phyloP scores from a whole-genome alignment of 1,140 invertebrate species.

The Carcinoscorpius rotundicauda region DNA sequence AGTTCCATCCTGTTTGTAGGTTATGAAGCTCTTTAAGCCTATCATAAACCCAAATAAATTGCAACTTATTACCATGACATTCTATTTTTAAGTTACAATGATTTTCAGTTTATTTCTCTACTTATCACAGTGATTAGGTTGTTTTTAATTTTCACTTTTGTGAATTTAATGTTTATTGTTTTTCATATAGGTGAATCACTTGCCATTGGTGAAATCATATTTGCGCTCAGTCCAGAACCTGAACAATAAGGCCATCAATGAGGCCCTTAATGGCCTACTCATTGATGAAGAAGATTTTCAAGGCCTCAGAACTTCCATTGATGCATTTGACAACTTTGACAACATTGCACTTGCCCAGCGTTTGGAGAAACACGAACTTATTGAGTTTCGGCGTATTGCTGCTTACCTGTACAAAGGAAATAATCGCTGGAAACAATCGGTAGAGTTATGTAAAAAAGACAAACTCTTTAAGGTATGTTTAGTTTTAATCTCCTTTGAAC shows the following conservation, averaged over 20 bases:
- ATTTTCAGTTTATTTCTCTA: too few relatives aligned
- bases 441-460: conserved; percentile 98
- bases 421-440: conserved; percentile 98
- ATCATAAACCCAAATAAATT: too few relatives aligned
- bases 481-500: too few relatives aligned
- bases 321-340: conserved; percentile 99
- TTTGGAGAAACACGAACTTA: conserved; percentile 95
- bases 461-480: conserved; percentile 56
- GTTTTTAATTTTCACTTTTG: not conserved
- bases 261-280: conserved; percentile 90
- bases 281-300: conserved; percentile 95
- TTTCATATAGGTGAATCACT: conserved; percentile 46
- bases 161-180: conserved; percentile 40
- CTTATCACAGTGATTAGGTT: too few relatives aligned
- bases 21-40: too few relatives aligned
- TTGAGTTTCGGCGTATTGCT: conserved; percentile 96
- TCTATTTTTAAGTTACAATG: too few relatives aligned
- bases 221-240: conserved; percentile 92
- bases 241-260: conserved; percentile 99
- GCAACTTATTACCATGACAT: too few relatives aligned
- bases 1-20: too few relatives aligned
- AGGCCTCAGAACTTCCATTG: conserved; percentile 90
- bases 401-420: conserved; percentile 99
- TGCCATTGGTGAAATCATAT: conserved; percentile 96
- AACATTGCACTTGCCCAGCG: conserved; percentile 91